Percentiles rank a stretch among this genome's conserved stretches.
Evolutionary conservation across 2,113 vertebrate genomes (phyloP).

Genomic region (Lepisosteus osseus): DNA sequence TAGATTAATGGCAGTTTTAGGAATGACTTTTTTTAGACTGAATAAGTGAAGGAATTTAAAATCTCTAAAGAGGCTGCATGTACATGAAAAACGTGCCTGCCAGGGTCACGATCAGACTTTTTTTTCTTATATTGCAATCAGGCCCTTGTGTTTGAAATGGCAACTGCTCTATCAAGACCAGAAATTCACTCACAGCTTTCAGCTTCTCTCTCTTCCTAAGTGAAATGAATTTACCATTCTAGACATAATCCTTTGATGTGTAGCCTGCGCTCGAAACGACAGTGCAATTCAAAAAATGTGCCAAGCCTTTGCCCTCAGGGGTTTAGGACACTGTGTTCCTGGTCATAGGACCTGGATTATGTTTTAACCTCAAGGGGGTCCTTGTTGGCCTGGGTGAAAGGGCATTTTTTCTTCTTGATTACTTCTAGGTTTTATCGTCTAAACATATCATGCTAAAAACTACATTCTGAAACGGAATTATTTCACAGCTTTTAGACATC

Average conservation of each 20-base stretch:
- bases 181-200: too few species aligned
- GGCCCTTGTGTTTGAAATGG: too few species aligned
- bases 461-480: not conserved
- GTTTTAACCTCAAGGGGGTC: conserved; percentile 63
- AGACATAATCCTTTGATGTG: conserved; percentile 54
- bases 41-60: too few species aligned
- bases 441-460: not conserved
- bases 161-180: too few species aligned
- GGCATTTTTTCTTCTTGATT: conserved; percentile 53
- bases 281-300: conserved; percentile 69
- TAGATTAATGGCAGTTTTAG: too few species aligned
- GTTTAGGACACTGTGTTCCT: conserved; percentile 56
- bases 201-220: conserved; percentile 18
- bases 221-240: conserved; percentile 26
- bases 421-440: not conserved
- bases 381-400: conserved; percentile 67
- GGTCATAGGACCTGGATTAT: conserved; percentile 73
- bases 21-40: too few species aligned
- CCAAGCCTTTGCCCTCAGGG: conserved; percentile 58
- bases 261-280: conserved; percentile 48
- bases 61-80: too few species aligned
- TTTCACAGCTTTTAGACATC: not conserved
- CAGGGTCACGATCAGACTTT: too few species aligned
- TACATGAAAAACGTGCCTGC: too few species aligned
- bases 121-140: too few species aligned